Conservation (phyloP, 2,797 vertebrate species). For the Chelmon rostratus region DNA sequence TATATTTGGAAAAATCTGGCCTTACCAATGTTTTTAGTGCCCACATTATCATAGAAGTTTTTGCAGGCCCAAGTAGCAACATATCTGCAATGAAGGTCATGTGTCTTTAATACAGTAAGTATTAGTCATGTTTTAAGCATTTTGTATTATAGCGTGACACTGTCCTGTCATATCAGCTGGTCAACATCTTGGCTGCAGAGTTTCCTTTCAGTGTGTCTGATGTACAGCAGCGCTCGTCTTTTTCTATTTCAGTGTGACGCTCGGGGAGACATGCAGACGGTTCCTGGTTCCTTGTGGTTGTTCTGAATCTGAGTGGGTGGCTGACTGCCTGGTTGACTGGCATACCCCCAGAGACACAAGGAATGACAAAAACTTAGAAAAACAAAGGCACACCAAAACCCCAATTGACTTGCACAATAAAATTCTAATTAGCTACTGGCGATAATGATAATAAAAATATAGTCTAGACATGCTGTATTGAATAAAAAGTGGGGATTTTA, state of each 20-base stretch:
- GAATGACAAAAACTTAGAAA: conserved; percentile 85
- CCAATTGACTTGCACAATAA: conserved; percentile 81
- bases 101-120: background rate
- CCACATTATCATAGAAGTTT: background rate
- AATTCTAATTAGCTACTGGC: conserved; percentile 84
- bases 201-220: conserved; percentile 26
- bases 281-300: conserved; percentile 75
- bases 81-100: background rate
- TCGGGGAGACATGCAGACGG: conserved; percentile 69
- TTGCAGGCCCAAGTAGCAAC: background rate
- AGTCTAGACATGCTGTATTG: conserved; percentile 85
- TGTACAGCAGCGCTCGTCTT: conserved; percentile 28
- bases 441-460: conserved; percentile 86
- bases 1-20: background rate
- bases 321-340: conserved; percentile 76
- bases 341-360: conserved; percentile 80
- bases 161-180: conserved; percentile 11
- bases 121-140: background rate
- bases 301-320: conserved; percentile 75
- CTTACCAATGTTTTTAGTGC: background rate
- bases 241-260: conserved; percentile 45
- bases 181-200: conserved; percentile 20
- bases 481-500: conserved; percentile 82
- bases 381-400: conserved; percentile 81
- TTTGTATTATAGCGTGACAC: background rate